These are phyloP conservation scores for Sarcophaga variegata DNA, from an alignment of 2,888 invertebrate species.

Conservation along the genomic window DNA sequence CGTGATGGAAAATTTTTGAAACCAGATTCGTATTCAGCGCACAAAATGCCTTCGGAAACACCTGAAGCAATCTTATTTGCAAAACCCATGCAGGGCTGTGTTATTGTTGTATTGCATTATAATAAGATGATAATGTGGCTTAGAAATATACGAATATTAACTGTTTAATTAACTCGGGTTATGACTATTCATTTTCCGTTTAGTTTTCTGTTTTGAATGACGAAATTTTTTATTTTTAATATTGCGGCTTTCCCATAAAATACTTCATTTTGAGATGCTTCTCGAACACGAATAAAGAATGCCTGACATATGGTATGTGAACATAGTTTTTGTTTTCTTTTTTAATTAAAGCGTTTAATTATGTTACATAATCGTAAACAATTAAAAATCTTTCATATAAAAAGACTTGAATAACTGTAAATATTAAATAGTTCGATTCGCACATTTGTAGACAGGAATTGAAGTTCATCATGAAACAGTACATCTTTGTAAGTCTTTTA, in stretches of 20 bases:
- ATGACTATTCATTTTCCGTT: neutral
- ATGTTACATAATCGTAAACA: constrained; percentile 38
- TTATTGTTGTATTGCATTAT: too few relatives aligned
- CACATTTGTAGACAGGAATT: constrained; percentile 70
- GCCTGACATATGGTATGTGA: too few relatives aligned
- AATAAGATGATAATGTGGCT: too few relatives aligned
- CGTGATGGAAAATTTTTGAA: too few relatives aligned
- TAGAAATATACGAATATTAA: too few relatives aligned
- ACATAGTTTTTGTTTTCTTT: too few relatives aligned
- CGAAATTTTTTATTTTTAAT: neutral
- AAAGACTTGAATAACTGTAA: constrained; percentile 61
- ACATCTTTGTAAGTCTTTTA: constrained; percentile 66
- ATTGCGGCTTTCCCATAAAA: neutral
- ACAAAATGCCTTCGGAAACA: too few relatives aligned
- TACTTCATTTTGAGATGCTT: neutral
- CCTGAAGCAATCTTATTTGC: too few relatives aligned
- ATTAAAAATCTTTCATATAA: constrained; percentile 70
- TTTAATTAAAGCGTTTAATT: constrained; percentile 1
- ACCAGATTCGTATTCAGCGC: too few relatives aligned
- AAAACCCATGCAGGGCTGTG: too few relatives aligned
- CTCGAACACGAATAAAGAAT: too few relatives aligned
- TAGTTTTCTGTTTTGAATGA: neutral
- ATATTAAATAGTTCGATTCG: constrained; percentile 76
- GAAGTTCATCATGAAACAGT: constrained; percentile 75
- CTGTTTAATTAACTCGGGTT: too few relatives aligned